Conservation (phyloP, 2,113 vertebrate species). For the Thunnus maccoyii region DNA sequence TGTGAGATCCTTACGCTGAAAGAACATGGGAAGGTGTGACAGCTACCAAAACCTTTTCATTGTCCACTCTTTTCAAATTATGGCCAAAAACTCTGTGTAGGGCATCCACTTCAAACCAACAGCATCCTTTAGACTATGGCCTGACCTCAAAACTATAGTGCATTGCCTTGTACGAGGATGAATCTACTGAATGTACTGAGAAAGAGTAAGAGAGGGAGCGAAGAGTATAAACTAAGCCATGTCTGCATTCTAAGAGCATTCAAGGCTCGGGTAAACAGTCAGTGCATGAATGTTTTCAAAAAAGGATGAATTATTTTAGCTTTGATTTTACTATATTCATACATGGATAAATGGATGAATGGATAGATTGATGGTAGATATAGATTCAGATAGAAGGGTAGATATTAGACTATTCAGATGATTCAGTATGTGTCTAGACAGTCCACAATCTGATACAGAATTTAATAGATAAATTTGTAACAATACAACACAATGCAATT, state of each 20-base stretch:
- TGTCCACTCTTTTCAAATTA: conserved; percentile 45
- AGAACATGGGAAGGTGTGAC: conserved; percentile 32
- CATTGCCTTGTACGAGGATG: neutral
- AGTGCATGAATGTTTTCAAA: neutral
- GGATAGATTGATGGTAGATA: neutral
- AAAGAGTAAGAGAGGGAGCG: neutral
- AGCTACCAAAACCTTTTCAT: conserved; percentile 41
- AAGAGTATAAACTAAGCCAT: neutral
- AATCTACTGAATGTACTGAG: neutral
- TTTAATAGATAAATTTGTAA: too few species aligned
- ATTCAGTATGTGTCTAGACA: too few species aligned
- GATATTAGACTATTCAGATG: neutral
- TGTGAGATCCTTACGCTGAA: conserved; percentile 32
- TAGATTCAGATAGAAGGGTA: neutral
- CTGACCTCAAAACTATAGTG: conserved; percentile 40
- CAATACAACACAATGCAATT: too few species aligned
- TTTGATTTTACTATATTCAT: too few species aligned
- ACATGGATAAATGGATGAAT: too few species aligned
- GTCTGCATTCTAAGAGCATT: neutral
- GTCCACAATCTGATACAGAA: too few species aligned
- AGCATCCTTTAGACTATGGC: conserved; percentile 17
- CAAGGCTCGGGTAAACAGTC: neutral
- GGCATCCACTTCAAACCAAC: conserved; percentile 8
- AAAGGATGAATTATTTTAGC: too few species aligned
- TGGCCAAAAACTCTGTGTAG: conserved; percentile 20